Percentiles rank a stretch among this genome's conserved stretches.
Conservation (phyloP, 2,113 vertebrate species). For the Callipepla squamata region DNA sequence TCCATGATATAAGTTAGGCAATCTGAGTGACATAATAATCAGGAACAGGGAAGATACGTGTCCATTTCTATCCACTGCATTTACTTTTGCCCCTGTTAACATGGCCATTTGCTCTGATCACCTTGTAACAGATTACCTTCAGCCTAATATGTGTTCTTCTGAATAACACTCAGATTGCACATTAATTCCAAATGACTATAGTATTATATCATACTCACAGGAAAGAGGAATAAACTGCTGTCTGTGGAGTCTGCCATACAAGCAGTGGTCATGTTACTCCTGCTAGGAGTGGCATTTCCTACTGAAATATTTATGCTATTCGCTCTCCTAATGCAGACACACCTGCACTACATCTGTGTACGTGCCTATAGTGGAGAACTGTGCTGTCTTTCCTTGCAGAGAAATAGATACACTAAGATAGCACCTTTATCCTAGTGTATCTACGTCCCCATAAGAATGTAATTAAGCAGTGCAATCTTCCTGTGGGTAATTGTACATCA, state of each 20-base stretch:
- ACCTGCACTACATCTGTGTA: neutral
- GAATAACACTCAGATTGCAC: conserved; percentile 11
- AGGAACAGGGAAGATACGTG: neutral
- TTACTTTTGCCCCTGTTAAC: neutral
- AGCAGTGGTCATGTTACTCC: neutral
- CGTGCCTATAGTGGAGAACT: neutral
- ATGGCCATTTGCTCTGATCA: neutral
- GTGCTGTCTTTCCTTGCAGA: neutral
- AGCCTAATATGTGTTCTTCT: conserved; percentile 12
- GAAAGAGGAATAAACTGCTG: conserved; percentile 18
- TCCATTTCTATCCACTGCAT: neutral
- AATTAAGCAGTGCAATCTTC: neutral
- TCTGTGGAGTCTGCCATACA: neutral
- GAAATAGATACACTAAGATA: neutral
- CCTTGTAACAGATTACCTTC: neutral
- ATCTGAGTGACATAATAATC: neutral
- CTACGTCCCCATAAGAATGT: neutral
- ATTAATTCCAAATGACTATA: conserved; percentile 39
- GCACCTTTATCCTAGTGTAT: neutral
- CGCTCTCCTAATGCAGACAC: neutral
- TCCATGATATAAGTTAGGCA: neutral
- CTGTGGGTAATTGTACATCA: neutral
- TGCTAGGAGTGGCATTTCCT: neutral
- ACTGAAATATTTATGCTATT: neutral
- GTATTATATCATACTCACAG: neutral